Evolutionary conservation across 2,113 vertebrate genomes (phyloP), one percentile per base, ranked within the genome.

Genomic region (Hipposideros armiger): DNA sequence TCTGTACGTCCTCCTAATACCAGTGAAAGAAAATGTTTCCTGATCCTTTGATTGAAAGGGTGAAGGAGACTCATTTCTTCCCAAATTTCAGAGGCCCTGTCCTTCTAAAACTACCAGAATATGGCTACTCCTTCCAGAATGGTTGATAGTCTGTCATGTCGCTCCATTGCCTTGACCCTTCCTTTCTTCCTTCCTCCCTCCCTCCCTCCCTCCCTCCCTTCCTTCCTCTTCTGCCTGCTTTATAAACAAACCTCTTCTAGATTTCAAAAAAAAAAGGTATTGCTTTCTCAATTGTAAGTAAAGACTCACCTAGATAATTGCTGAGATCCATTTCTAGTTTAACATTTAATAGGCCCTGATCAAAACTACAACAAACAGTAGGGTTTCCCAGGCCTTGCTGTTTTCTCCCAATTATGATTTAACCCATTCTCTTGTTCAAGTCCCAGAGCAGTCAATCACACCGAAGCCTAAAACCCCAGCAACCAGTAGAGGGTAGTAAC

Each of bases 401-500:
- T 91, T 81, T 92, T 88, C 54, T 11, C 42, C 14, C 81, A 95
- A 96, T 83, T 81, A 36, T 58, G 42, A 96, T 80, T 97, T 94
- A 95, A 97, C 36, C 80, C 36, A 93, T 93, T 95, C 69, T 88
- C 58, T 87, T 78, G 0, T 81, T 95, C 28, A 66, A 80, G 77
- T 19, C 24, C 80, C 36, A 84, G 47, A 93, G 86, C 16, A 69
- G 32, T 91, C 74, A 92, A 80, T 47, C 64, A 90, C 36, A 92
- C 11, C n/a, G 54, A 94, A 67, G 76, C 45, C 17, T 47, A 95
- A 22, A 92, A 90, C 24, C 11, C 30, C 73, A 93, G 24, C 70
- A 97, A 93, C 92, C 96, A 94, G 92, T 42, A 97, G 97, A 98
- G 96, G 97, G 95, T 94, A 97, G 94, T 95, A 95, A 95, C 11